Evolutionary conservation across 2,113 vertebrate genomes (phyloP).

Genomic region (Clarias macrocephalus): DNA sequence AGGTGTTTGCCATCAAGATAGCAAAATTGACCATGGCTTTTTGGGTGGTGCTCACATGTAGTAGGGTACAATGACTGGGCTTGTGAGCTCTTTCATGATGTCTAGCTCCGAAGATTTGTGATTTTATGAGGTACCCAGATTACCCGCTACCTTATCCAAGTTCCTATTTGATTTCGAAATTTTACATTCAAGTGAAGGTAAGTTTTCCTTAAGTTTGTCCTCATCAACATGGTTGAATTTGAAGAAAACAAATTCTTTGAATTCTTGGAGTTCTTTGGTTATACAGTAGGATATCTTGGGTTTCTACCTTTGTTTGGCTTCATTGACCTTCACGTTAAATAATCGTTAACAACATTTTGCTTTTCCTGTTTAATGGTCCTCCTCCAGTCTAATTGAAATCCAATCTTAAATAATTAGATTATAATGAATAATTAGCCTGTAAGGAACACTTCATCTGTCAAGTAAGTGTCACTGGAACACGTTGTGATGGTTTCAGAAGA

Average conservation of each 20-base stretch:
- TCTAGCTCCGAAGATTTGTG: not conserved
- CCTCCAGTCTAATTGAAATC: not conserved
- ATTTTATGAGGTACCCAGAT: not conserved
- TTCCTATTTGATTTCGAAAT: not conserved
- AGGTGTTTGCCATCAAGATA: not conserved
- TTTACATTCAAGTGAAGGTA: not conserved
- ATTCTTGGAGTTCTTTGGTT: not conserved
- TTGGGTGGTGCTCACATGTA: not conserved
- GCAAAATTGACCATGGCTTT: not conserved
- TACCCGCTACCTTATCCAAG: not conserved
- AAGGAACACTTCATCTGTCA: not conserved
- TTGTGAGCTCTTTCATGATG: not conserved
- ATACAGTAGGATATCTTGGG: not conserved
- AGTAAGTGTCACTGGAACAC: not conserved
- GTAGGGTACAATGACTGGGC: not conserved
- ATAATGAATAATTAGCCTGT: not conserved
- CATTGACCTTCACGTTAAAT: not conserved
- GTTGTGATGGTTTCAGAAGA: constrained; percentile 12
- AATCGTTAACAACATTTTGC: not conserved
- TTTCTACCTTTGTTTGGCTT: not conserved
- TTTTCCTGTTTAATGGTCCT: not conserved
- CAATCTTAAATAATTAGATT: not conserved
- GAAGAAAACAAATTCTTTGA: not conserved
- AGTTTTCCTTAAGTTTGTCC: not conserved
- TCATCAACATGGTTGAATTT: not conserved